Conservation (phyloP, 1,140 invertebrate species). For the Apis mellifera region Amel_HAv3.1 CM009935.2:4125001-4125500, state of each 20-base stretch:
- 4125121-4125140: not conserved
- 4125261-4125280: no score
- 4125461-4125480: not conserved
- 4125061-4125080: not conserved
- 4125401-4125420: not conserved
- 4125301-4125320: no score
- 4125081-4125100: not conserved
- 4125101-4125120: not conserved
- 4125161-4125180: no score
- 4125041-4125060: not conserved
- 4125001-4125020: constrained; percentile 31
- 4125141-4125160: no score
- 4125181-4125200: no score
- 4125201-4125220: no score
- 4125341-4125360: not conserved
- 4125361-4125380: not conserved
- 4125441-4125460: constrained; percentile 12
- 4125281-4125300: not conserved
- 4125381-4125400: not conserved
- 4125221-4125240: no score
- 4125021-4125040: constrained; percentile 28
- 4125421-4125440: not conserved
- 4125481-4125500: not conserved
- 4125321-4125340: not conserved
- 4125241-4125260: no score